Percentiles rank a stretch among this genome's conserved stretches.
Conservation (phyloP, 2,888 invertebrate species). For the Archaeoteleia sp. region DNA sequence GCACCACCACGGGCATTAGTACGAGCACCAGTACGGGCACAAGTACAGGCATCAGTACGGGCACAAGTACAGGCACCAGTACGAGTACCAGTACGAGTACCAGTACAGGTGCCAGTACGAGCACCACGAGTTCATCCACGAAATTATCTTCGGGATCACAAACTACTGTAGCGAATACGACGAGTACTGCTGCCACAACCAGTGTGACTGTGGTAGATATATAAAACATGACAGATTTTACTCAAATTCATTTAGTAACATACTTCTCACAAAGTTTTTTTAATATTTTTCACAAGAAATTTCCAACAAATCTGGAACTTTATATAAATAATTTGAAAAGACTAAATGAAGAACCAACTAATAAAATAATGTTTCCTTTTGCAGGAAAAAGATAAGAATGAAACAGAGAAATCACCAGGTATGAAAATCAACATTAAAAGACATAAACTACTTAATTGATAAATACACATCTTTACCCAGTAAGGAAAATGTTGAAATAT, state of each 20-base stretch:
- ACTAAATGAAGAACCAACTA: not conserved
- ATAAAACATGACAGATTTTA: not conserved
- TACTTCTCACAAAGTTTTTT: no score
- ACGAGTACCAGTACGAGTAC: not conserved
- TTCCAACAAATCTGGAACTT: no score
- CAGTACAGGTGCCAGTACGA: slow-evolving; percentile 4
- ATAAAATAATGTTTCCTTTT: slow-evolving; percentile 23
- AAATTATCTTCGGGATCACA: slow-evolving; percentile 29
- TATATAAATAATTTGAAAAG: no score
- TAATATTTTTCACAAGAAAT: no score
- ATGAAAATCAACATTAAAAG: no score
- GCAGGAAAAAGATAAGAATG: slow-evolving; percentile 68
- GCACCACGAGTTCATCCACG: slow-evolving; percentile 16
- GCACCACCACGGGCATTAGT: slow-evolving; percentile 5
- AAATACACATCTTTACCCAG: no score
- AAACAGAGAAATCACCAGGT: slow-evolving; percentile 78
- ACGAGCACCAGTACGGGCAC: slow-evolving; percentile 6
- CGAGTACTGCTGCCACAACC: slow-evolving; percentile 7
- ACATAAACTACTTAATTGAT: no score
- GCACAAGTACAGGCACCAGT: no score
- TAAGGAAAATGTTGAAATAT: no score
- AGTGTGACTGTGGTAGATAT: slow-evolving; percentile 15
- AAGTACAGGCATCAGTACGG: not conserved
- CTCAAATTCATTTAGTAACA: no score
- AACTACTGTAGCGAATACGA: slow-evolving; percentile 10